Base-by-base conservation (phyloP, 2,888 invertebrate species). In the Pycnomerus fuliginosus region DNA sequence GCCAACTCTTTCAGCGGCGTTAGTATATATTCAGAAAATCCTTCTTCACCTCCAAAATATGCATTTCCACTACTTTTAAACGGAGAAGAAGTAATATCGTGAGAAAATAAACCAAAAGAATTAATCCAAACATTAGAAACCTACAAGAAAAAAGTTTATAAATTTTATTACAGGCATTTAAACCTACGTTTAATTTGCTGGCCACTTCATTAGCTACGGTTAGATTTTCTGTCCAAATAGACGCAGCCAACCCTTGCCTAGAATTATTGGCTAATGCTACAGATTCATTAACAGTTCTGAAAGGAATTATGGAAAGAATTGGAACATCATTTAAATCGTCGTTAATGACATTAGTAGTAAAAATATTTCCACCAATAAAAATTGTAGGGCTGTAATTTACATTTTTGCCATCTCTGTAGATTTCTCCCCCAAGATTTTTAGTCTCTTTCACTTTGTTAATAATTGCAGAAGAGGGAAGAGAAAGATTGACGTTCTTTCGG, bases 221-320 rank as follows among this genome's bases (percentile, higher is more conserved):
- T 24, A 75, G 59, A 55, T 75, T 77, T 68, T 80, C 79, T 1
- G 77, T 74, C 78, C 80, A 81, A 15, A 81, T 69, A 44, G 78
- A 77, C 2, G 74, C 74, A 7, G 70, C 76, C 4, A 76, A 63
- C 3, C 76, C 76, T 58, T 74, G 75, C 24, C 70, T 68, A 8
- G 70, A 68, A 60, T 77, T 78, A 63, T 80, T 80, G 14, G 76
- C 75, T 29, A 81, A 64, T 20, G 68, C 61, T 1, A 78, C 67
- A n/a, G 76, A 77, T 64, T 80, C 80, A 52, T 76, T 76, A 2
- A 76, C 72, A 15, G 76, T 77, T 39, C 80, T 67, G 62, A 79
- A 79, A 11, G 77, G 68, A 2, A 73, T 70, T 15, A 77, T 56
- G 3, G 74, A 70, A 29, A 76, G 75, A 4, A 73, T 69, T 44